Conservation (phyloP, 2,888 invertebrate species). For the Autographa pulchrina region DNA sequence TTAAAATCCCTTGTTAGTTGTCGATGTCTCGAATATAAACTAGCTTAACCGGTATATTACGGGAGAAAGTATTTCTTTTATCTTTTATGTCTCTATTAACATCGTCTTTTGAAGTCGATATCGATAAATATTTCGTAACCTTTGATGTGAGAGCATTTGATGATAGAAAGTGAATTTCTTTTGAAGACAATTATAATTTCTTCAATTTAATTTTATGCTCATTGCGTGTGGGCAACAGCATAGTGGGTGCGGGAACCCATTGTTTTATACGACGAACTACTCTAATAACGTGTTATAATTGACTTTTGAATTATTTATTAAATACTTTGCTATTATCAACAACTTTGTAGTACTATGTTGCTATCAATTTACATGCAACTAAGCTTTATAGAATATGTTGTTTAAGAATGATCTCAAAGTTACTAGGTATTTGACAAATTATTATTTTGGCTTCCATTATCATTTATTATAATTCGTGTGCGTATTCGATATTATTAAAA, state of each 20-base stretch:
- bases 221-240: neutral
- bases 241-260: neutral
- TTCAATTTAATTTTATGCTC: neutral
- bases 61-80: conserved; percentile 26
- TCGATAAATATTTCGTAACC: neutral
- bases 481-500: neutral
- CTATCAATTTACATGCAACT: neutral
- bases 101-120: neutral
- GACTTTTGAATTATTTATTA: conserved; percentile 1
- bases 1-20: conserved; percentile 24
- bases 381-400: neutral
- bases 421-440: too few relatives aligned
- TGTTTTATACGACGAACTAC: conserved; percentile 4
- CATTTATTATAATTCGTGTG: too few relatives aligned
- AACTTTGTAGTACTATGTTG: neutral
- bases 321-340: neutral
- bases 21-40: conserved; percentile 36
- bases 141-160: neutral
- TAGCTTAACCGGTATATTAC: conserved; percentile 34
- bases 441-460: too few relatives aligned
- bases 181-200: neutral
- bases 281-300: conserved; percentile 2
- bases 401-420: too few relatives aligned
- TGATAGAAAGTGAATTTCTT: conserved; percentile 5
- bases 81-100: neutral